These are phyloP conservation scores for Empidonax traillii DNA, from an alignment of 2,113 vertebrate species.

Conservation along the genomic window DNA sequence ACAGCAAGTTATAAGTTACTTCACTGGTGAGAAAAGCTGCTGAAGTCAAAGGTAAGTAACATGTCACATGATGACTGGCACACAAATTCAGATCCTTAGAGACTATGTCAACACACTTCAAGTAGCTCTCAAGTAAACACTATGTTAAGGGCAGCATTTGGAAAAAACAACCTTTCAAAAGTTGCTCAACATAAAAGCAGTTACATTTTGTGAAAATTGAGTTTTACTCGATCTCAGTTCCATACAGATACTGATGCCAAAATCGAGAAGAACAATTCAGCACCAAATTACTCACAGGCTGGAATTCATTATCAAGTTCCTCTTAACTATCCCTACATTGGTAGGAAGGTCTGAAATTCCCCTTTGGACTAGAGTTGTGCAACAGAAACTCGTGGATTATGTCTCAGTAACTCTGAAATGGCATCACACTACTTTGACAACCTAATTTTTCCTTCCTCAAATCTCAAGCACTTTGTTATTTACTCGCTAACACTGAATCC, in stretches of 20 bases:
- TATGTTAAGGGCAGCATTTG: neutral
- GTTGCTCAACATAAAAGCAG: neutral
- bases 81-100: neutral
- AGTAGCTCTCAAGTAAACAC: neutral
- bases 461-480: neutral
- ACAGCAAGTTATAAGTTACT: neutral
- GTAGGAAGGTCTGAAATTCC: neutral
- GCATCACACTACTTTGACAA: neutral
- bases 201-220: neutral
- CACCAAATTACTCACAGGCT: neutral
- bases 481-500: neutral
- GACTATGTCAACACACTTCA: neutral
- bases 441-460: neutral
- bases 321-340: neutral
- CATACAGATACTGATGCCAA: neutral
- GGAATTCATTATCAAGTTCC: neutral
- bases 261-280: neutral
- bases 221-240: neutral
- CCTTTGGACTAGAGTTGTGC: neutral
- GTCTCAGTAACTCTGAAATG: neutral
- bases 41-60: neutral
- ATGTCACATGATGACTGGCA: neutral
- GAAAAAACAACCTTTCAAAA: neutral
- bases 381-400: neutral
- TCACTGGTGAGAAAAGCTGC: neutral